Evolutionary conservation across 2,888 invertebrate species (phyloP).

Genomic region (Lysandra coridon): DNA sequence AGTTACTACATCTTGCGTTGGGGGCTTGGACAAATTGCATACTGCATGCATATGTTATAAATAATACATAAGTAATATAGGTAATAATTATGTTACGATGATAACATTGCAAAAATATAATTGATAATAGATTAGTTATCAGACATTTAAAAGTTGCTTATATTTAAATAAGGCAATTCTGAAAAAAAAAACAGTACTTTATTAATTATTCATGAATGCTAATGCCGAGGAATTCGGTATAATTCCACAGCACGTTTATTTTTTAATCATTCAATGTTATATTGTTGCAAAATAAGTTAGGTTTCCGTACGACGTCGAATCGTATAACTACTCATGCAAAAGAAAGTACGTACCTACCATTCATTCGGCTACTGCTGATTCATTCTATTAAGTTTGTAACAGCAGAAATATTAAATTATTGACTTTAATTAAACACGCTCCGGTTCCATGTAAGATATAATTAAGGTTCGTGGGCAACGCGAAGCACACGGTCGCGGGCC

Average conservation of each 20-base stretch:
- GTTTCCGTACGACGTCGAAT: not conserved
- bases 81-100: not conserved
- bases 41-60: not conserved
- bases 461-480: slow-evolving; percentile 68
- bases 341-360: slow-evolving; percentile 59
- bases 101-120: not conserved
- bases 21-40: not conserved
- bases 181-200: not conserved
- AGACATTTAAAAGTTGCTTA: not conserved
- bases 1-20: not conserved
- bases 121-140: not conserved
- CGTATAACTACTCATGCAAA: slow-evolving; percentile 15
- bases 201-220: slow-evolving; percentile 8
- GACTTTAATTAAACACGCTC: slow-evolving; percentile 67
- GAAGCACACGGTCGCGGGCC: slow-evolving; percentile 67
- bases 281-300: not conserved
- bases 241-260: not conserved
- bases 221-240: not conserved
- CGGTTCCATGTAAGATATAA: slow-evolving; percentile 71
- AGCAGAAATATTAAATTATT: slow-evolving; percentile 62
- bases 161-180: not conserved
- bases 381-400: slow-evolving; percentile 54
- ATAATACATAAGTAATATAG: not conserved
- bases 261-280: not conserved
- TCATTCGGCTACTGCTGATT: slow-evolving; percentile 62